Evolutionary conservation across 1,140 invertebrate genomes (phyloP), one percentile per base, ranked within the genome.

Genomic region (Yoshiicerus persimilis): DNA sequence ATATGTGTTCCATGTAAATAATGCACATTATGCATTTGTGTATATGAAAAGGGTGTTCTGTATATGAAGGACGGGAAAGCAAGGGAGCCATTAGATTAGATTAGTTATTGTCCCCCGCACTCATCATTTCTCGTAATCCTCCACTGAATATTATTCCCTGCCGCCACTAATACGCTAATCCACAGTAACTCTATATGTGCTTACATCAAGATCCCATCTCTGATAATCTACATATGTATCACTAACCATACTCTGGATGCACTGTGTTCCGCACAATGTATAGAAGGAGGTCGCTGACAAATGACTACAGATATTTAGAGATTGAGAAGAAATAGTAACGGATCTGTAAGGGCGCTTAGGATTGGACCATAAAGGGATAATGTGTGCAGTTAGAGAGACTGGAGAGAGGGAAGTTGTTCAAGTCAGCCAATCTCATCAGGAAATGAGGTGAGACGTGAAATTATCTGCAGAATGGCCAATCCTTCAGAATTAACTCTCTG

Each of bases 91-190:
- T 84, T 84, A 84, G 83, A 84, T 84, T 84, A 84, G 83, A 84
- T 84, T 84, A 84, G 83, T 84, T 84, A 84, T 84, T 84, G 83
- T 84, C 83, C 83, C 83, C 83, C 38, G 83, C 83, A 84, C 83
- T 84, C 83, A 84, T 84, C 83, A 84, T 84, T 84, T 84, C 83
- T 16, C 38, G 23, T 84, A 62, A 84, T 84, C 83, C 77, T 84
- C 83, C 47, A 84, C 83, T 84, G 83, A 84, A 84, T 84, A 84
- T 84, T 25, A 84, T 56, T 84, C 83, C 27, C 38, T 84, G 16
- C 47, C 83, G 25, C 38, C 83, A 47, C 38, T 84, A 84, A 84
- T 47, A 84, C 83, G 83, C 30, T 84, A 84, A 84, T 84, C 83
- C 83, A 56, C 83, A 84, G 27, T 30, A 10, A 32, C 66, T 70